These are phyloP conservation scores for Cetonia aurata DNA, from an alignment of 2,888 invertebrate species.

Conservation along the genomic window DNA sequence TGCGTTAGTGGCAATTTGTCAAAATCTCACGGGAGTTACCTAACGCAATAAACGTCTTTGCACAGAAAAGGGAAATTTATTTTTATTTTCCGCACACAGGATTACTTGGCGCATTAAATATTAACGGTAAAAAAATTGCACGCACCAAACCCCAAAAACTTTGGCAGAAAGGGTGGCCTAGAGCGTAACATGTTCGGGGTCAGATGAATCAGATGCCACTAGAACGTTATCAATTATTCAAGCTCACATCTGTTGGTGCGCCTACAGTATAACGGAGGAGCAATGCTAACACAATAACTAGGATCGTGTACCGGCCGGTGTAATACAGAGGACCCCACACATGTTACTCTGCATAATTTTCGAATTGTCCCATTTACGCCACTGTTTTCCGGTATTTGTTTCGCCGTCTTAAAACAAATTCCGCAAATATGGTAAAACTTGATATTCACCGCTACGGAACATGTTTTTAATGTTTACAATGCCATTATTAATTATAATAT, in stretches of 20 bases:
- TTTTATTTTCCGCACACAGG: conserved; percentile 28
- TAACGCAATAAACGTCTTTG: conserved; percentile 16
- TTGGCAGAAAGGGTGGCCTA: conserved; percentile 39
- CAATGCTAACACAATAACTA: conserved; percentile 54
- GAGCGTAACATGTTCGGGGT: conserved; percentile 54
- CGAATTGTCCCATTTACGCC: conserved; percentile 54
- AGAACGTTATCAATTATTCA: conserved; percentile 64
- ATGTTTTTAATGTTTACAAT: too few relatives aligned
- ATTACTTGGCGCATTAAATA: conserved; percentile 39
- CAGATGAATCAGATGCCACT: conserved; percentile 62
- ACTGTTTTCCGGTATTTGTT: conserved; percentile 23
- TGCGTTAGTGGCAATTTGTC: neutral
- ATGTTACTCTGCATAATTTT: conserved; percentile 58
- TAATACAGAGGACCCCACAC: conserved; percentile 51
- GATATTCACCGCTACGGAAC: too few relatives aligned
- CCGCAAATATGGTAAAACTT: neutral
- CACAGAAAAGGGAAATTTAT: conserved; percentile 19
- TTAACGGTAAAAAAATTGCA: conserved; percentile 38
- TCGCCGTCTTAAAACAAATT: conserved; percentile 16
- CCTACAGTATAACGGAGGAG: conserved; percentile 52
- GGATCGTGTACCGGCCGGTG: conserved; percentile 55
- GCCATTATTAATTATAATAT: too few relatives aligned
- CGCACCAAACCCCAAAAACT: conserved; percentile 34
- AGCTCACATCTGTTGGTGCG: conserved; percentile 63
- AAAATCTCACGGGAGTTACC: neutral